phyloP scores from a whole-genome alignment of 2,888 invertebrate genomes.

The Torymus auratus region DNA sequence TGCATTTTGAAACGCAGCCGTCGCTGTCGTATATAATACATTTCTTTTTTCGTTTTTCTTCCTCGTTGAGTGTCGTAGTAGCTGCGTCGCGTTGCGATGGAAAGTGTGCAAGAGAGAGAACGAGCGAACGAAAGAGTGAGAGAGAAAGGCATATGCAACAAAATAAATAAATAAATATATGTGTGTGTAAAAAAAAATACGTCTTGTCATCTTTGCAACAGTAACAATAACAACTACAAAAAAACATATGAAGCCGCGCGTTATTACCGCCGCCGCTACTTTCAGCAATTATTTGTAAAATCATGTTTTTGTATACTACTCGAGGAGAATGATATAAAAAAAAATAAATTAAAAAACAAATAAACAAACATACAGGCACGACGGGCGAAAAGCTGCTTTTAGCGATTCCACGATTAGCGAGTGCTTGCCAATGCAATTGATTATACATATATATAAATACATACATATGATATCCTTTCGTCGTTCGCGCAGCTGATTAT shows the following conservation, averaged over 20 bases:
- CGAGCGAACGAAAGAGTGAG: background rate
- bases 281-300: slow-evolving; percentile 48
- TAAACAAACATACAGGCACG: slow-evolving; percentile 10
- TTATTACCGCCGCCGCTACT: slow-evolving; percentile 25
- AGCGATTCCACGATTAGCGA: slow-evolving; percentile 20
- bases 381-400: slow-evolving; percentile 13
- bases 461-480: slow-evolving; percentile 1
- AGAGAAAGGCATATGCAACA: background rate
- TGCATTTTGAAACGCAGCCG: background rate
- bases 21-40: slow-evolving; percentile 4
- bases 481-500: background rate
- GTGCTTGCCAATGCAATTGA: slow-evolving; percentile 9
- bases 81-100: background rate
- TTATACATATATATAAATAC: background rate
- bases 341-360: background rate
- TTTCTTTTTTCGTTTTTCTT: slow-evolving; percentile 16
- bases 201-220: slow-evolving; percentile 34
- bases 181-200: background rate
- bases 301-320: slow-evolving; percentile 49
- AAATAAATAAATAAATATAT: slow-evolving; percentile 18
- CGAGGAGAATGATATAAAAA: slow-evolving; percentile 8
- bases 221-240: background rate
- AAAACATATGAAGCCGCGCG: background rate
- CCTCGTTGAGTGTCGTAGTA: slow-evolving; percentile 22
- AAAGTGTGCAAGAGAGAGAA: background rate